Evolutionary conservation across 2,797 vertebrate species (phyloP).

Genomic region (Geotrypetes seraphini): DNA sequence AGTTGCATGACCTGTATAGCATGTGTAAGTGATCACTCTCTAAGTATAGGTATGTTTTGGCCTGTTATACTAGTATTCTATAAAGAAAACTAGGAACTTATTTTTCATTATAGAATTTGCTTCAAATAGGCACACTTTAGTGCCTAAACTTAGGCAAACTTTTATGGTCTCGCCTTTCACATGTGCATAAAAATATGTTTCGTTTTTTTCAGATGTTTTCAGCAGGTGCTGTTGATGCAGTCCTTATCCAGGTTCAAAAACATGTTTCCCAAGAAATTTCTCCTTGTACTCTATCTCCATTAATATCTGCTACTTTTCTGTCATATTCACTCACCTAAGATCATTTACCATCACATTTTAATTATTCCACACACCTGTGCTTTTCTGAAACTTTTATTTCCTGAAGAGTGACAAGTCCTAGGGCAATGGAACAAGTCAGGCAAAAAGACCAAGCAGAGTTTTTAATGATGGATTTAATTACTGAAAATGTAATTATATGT

Average conservation of each 20-base stretch:
- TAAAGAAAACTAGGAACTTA: too few relatives aligned
- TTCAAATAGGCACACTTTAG: too few relatives aligned
- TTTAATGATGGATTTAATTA: constrained; percentile 2
- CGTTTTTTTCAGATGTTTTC: constrained; percentile 1
- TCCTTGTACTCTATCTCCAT: background rate
- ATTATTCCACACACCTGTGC: constrained; percentile 2
- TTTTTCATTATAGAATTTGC: too few relatives aligned
- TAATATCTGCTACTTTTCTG: background rate
- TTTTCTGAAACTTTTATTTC: constrained; percentile 9
- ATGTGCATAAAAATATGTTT: background rate
- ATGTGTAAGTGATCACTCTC: too few relatives aligned
- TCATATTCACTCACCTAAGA: background rate
- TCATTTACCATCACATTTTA: constrained; percentile 10
- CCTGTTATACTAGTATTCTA: too few relatives aligned
- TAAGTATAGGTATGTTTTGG: too few relatives aligned
- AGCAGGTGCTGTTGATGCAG: background rate
- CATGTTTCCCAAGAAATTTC: background rate
- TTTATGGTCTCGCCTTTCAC: too few relatives aligned
- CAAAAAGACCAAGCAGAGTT: background rate
- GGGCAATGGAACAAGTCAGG: background rate
- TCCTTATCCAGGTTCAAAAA: background rate
- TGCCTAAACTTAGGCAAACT: too few relatives aligned
- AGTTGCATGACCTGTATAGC: too few relatives aligned
- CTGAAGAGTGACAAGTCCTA: constrained; percentile 2
- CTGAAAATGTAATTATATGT: background rate